Percentiles rank a stretch among this genome's conserved stretches.
Conservation (phyloP, 2,888 invertebrate genomes). For the Microctonus brassicae region DNA sequence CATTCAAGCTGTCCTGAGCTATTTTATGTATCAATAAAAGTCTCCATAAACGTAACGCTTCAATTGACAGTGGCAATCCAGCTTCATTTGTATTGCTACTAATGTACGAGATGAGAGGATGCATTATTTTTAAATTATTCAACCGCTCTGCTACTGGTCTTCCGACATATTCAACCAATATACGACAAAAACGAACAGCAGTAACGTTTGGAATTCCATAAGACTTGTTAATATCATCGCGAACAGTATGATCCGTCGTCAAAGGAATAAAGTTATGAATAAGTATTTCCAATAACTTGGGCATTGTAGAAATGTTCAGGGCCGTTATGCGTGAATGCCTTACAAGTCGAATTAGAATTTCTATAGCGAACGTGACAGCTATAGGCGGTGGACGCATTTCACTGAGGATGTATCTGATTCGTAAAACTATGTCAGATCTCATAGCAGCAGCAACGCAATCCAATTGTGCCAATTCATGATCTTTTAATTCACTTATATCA, state of each 20-base stretch:
- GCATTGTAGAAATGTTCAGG: conserved; percentile 75
- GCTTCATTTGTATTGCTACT: conserved; percentile 66
- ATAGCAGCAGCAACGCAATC: conserved; percentile 83
- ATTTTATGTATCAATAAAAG: conserved; percentile 53
- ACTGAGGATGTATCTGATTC: conserved; percentile 84
- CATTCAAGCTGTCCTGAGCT: conserved; percentile 58
- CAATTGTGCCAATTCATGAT: conserved; percentile 87
- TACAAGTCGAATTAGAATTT: conserved; percentile 83
- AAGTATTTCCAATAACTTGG: conserved; percentile 76
- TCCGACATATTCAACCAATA: conserved; percentile 72
- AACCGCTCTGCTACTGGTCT: conserved; percentile 56
- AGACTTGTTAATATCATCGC: conserved; percentile 69
- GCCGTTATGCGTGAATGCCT: conserved; percentile 82
- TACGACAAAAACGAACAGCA: conserved; percentile 81
- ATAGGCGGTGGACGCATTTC: conserved; percentile 79
- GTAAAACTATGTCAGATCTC: conserved; percentile 82
- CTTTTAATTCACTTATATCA: conserved; percentile 80
- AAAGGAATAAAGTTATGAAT: conserved; percentile 74
- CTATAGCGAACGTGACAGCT: conserved; percentile 81
- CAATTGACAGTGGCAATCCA: conserved; percentile 56
- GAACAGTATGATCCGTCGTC: conserved; percentile 52
- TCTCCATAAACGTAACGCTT: conserved; percentile 64
- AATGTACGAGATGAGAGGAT: conserved; percentile 73
- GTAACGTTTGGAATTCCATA: conserved; percentile 79
- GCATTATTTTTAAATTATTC: conserved; percentile 70